These are phyloP conservation scores for Zosterops japonicus DNA, from an alignment of 2,113 vertebrate genomes.

Conservation along the genomic window DNA sequence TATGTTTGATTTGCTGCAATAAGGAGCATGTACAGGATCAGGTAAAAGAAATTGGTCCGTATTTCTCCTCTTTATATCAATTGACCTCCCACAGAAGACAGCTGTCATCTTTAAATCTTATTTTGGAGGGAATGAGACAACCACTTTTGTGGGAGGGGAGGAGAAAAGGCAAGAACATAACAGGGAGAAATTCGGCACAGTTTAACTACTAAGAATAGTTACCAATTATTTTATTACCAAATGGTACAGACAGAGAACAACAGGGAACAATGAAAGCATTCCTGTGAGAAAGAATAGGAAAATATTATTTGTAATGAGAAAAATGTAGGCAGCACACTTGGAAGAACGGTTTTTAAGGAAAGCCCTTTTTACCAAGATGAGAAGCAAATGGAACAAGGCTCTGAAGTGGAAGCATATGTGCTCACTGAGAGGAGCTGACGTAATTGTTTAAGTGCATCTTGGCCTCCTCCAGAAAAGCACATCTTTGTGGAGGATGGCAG, in stretches of 20 bases:
- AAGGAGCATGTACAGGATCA: not conserved
- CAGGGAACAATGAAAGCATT: not conserved
- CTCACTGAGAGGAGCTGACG: not conserved
- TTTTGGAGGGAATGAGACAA: not conserved
- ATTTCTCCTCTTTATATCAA: not conserved
- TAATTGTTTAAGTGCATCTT: not conserved
- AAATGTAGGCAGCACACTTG: not conserved
- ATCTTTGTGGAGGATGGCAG: not conserved
- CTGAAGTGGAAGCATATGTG: conserved; percentile 62
- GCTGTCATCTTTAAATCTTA: not conserved
- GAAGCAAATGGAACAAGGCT: conserved; percentile 33
- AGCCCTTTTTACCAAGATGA: not conserved
- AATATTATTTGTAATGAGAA: not conserved
- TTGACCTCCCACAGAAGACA: not conserved
- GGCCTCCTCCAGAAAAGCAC: not conserved
- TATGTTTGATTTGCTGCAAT: not conserved
- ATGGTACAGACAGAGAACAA: not conserved
- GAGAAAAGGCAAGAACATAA: not conserved
- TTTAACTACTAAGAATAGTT: not conserved
- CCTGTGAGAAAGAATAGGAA: not conserved
- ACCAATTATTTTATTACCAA: conserved; percentile 12
- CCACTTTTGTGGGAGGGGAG: not conserved
- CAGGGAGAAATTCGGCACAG: not conserved
- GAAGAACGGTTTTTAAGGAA: conserved; percentile 33
- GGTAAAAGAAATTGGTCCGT: not conserved